Conservation (phyloP, 2,888 invertebrate species). For the Pseudococcus longispinus region DNA sequence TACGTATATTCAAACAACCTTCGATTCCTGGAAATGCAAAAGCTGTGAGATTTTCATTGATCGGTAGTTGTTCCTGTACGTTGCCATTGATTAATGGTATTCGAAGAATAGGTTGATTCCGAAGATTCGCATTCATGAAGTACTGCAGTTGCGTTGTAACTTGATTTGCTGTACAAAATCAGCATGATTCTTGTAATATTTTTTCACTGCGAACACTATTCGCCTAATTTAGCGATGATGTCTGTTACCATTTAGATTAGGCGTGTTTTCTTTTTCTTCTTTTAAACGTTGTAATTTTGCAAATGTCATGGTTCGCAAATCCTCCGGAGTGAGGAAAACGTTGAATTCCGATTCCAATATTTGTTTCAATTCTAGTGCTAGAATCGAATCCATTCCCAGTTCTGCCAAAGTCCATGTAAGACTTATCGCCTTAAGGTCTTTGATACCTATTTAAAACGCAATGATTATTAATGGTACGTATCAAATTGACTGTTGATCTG, state of each 20-base stretch:
- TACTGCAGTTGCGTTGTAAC: neutral
- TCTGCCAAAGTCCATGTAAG: conserved; percentile 81
- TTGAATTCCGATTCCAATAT: conserved; percentile 88
- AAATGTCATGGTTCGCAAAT: conserved; percentile 82
- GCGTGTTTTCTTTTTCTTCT: neutral
- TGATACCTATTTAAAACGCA: conserved; percentile 62
- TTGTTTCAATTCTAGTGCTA: conserved; percentile 96
- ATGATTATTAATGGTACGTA: no score
- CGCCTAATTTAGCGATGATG: neutral
- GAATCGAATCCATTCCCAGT: conserved; percentile 95
- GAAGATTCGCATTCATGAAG: neutral
- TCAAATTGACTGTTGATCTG: no score
- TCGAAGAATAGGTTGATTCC: neutral
- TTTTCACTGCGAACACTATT: neutral
- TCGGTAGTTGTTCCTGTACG: neutral
- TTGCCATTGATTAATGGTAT: neutral
- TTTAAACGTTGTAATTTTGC: conserved; percentile 67
- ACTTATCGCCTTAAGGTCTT: conserved; percentile 74
- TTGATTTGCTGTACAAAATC: neutral
- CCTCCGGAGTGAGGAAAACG: conserved; percentile 82
- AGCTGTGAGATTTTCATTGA: neutral
- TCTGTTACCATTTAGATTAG: neutral
- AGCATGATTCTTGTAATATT: no score
- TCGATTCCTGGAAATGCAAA: neutral
- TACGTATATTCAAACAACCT: neutral